Percentiles rank a stretch among this genome's conserved stretches.
Conservation (phyloP, 2,888 invertebrate genomes). For the Cephus pulcher region DNA sequence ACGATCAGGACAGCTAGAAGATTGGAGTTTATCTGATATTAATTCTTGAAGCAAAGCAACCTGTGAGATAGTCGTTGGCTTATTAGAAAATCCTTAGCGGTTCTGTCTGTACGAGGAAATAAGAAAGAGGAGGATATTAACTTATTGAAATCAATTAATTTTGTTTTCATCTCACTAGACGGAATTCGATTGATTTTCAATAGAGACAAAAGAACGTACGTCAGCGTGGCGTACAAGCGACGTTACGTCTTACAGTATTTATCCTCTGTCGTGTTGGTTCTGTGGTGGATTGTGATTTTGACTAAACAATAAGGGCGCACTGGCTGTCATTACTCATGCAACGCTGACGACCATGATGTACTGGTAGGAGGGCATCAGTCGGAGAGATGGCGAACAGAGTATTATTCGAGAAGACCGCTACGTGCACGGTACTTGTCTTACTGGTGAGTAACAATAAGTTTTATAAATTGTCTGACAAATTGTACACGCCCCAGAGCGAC, state of each 20-base stretch:
- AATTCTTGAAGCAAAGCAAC: not conserved
- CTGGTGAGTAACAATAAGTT: slow-evolving; percentile 50
- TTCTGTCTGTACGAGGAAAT: not conserved
- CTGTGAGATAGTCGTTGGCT: not conserved
- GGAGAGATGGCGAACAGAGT: slow-evolving; percentile 62
- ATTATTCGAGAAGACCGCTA: slow-evolving; percentile 54
- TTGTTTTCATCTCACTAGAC: not conserved
- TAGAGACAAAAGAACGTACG: not conserved
- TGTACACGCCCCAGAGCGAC: not conserved
- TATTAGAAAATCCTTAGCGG: not conserved
- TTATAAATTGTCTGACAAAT: not conserved
- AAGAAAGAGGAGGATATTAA: not conserved
- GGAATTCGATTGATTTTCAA: not conserved
- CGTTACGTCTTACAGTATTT: not conserved
- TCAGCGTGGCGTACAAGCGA: not conserved
- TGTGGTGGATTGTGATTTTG: slow-evolving; percentile 2
- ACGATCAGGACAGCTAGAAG: not conserved
- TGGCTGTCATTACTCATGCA: slow-evolving; percentile 22
- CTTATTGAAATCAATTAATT: not conserved
- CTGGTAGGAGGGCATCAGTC: slow-evolving; percentile 46
- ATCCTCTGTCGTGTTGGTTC: not conserved
- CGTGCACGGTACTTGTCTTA: slow-evolving; percentile 59
- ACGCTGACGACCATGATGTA: slow-evolving; percentile 49
- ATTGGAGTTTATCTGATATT: not conserved
- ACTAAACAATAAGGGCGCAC: not conserved